Conservation (phyloP, 2,797 vertebrate species). For the Coilia nasus region DNA sequence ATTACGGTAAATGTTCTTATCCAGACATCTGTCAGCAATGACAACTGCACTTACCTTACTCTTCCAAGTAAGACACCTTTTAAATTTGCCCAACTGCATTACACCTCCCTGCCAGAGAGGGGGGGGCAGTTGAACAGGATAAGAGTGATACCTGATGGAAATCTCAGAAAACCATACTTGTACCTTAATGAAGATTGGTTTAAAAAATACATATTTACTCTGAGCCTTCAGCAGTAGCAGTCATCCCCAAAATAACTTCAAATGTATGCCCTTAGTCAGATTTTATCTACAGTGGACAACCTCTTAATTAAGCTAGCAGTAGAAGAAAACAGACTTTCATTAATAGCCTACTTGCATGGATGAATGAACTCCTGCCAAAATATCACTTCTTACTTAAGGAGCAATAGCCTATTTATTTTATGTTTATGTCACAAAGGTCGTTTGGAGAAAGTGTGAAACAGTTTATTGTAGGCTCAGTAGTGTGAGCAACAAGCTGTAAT, state of each 20-base stretch:
- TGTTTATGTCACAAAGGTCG: not conserved
- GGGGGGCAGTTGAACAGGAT: not conserved
- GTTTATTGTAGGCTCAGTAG: not conserved
- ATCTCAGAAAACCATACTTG: not conserved
- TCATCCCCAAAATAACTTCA: not conserved
- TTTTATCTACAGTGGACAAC: not conserved
- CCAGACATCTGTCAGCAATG: not conserved
- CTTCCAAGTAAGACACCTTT: not conserved
- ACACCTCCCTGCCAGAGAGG: not conserved
- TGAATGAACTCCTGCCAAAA: not conserved
- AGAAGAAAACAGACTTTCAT: not conserved
- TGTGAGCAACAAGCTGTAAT: not conserved
- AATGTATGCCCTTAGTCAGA: not conserved
- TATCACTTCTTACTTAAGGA: not conserved
- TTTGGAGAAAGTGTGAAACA: not conserved
- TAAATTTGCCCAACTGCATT: not conserved
- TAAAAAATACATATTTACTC: not conserved
- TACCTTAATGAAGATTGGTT: not conserved
- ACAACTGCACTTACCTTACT: not conserved
- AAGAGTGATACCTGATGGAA: constrained; percentile 4
- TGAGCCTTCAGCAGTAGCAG: not conserved
- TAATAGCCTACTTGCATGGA: constrained; percentile 3
- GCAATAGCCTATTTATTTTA: not conserved
- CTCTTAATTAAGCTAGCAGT: not conserved
- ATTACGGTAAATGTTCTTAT: not conserved